Conservation (phyloP, 2,113 vertebrate species). For the Megaleporinus macrocephalus region DNA sequence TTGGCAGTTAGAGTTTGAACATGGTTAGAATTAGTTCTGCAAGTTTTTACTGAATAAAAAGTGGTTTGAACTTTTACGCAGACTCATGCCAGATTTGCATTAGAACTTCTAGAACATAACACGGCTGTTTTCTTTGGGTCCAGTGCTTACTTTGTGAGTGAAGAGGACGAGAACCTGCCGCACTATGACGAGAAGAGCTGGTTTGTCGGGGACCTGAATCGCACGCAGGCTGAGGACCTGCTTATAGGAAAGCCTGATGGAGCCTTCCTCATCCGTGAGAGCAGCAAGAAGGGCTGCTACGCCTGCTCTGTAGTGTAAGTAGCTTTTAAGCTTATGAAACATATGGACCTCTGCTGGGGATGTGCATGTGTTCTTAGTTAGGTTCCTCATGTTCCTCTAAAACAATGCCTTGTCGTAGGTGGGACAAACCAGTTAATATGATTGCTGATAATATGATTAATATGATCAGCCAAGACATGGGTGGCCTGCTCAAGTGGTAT, state of each 20-base stretch:
- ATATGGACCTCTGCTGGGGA: too few species aligned
- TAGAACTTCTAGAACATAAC: background rate
- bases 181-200: slow-evolving; percentile 96
- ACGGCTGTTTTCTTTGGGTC: background rate
- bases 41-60: background rate
- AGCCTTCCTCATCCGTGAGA: slow-evolving; percentile 94
- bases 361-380: too few species aligned
- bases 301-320: slow-evolving; percentile 99
- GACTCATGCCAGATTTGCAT: background rate
- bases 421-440: background rate
- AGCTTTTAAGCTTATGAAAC: background rate
- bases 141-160: slow-evolving; percentile 88
- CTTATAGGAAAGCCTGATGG: slow-evolving; percentile 92
- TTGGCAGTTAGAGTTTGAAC: too few species aligned
- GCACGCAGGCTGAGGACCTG: slow-evolving; percentile 91
- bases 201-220: slow-evolving; percentile 94
- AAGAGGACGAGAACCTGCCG: slow-evolving; percentile 92
- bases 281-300: slow-evolving; percentile 97
- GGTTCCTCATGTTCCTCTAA: background rate
- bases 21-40: too few species aligned
- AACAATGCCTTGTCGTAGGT: background rate
- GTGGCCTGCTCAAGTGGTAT: too few species aligned
- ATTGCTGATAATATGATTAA: too few species aligned
- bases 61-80: background rate
- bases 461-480: too few species aligned